Evolutionary conservation across 2,113 vertebrate species (phyloP).

Genomic region (Mionectes macconnelli): DNA sequence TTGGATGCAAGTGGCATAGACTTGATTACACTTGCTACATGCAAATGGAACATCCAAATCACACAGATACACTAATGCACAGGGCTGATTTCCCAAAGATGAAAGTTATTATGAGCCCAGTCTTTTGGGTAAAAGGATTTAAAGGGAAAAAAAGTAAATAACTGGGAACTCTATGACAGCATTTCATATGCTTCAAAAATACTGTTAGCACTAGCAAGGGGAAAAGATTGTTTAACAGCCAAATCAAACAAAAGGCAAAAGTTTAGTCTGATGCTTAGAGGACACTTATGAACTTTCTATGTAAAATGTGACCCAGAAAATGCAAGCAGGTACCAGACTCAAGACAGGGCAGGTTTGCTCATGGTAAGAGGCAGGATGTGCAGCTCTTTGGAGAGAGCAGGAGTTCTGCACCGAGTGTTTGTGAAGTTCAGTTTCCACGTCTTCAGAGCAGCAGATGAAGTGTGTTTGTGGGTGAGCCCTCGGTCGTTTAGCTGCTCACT

Average conservation of each 20-base stretch:
- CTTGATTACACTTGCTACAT: not conserved
- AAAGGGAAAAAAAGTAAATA: not conserved
- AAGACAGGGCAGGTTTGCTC: not conserved
- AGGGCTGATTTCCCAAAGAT: not conserved
- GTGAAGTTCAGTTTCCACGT: not conserved
- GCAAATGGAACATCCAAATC: not conserved
- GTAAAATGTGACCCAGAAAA: not conserved
- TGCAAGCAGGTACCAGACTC: not conserved
- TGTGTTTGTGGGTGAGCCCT: not conserved
- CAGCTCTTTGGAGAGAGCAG: not conserved
- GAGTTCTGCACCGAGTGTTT: not conserved
- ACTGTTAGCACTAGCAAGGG: not conserved
- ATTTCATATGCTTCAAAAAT: not conserved
- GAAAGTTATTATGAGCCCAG: not conserved
- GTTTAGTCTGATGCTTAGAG: not conserved
- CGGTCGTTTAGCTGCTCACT: constrained; percentile 45
- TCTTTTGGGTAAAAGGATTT: not conserved
- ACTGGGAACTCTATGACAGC: not conserved
- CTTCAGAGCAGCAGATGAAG: not conserved
- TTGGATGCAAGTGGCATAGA: not conserved
- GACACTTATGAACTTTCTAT: not conserved
- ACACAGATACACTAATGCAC: not conserved
- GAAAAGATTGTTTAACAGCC: not conserved
- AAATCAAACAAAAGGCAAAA: not conserved
- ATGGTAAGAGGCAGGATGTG: not conserved